phyloP scores from a whole-genome alignment of 1,140 invertebrate genomes.

The Oreohelix idahoensis region DNA sequence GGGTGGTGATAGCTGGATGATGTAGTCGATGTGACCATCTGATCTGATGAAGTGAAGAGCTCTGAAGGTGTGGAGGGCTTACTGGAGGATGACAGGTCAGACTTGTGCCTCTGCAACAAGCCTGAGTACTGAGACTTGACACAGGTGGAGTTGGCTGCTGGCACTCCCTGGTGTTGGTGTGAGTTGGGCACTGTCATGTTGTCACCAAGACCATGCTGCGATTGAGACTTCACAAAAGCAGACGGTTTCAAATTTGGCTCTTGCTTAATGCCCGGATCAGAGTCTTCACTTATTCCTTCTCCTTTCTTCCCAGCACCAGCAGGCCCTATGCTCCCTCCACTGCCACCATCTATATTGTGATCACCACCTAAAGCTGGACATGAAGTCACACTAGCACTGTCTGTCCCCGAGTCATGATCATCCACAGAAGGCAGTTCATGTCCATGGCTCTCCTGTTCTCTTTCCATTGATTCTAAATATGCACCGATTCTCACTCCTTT shows the following conservation, averaged over 20 bases:
- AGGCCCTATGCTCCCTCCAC: neutral
- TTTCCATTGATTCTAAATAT: conserved; percentile 88
- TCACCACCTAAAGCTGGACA: conserved; percentile 52
- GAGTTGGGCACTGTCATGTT: conserved; percentile 35
- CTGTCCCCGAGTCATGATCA: conserved; percentile 65
- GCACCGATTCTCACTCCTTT: conserved; percentile 96
- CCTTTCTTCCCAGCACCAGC: conserved; percentile 24
- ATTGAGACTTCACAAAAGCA: conserved; percentile 68
- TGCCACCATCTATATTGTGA: conserved; percentile 27
- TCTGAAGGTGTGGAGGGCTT: conserved; percentile 37
- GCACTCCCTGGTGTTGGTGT: neutral
- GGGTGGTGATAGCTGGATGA: conserved; percentile 20
- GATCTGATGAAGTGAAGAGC: conserved; percentile 24
- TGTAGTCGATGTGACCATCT: conserved; percentile 32
- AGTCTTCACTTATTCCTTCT: conserved; percentile 42
- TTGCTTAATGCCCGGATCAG: conserved; percentile 60
- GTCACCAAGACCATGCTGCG: conserved; percentile 64
- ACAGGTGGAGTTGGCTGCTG: neutral
- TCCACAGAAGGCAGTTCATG: conserved; percentile 54
- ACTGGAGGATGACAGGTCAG: conserved; percentile 60
- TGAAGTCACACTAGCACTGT: conserved; percentile 64
- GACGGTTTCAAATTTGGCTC: conserved; percentile 67
- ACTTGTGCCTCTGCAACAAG: conserved; percentile 71
- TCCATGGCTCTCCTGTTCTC: conserved; percentile 52
- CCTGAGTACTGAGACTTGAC: conserved; percentile 60